A percentile compares a stretch with the other conserved stretches of the same genome.
Conservation (phyloP, 1,140 invertebrate genomes). For the Dufourea novaeangliae region DNA sequence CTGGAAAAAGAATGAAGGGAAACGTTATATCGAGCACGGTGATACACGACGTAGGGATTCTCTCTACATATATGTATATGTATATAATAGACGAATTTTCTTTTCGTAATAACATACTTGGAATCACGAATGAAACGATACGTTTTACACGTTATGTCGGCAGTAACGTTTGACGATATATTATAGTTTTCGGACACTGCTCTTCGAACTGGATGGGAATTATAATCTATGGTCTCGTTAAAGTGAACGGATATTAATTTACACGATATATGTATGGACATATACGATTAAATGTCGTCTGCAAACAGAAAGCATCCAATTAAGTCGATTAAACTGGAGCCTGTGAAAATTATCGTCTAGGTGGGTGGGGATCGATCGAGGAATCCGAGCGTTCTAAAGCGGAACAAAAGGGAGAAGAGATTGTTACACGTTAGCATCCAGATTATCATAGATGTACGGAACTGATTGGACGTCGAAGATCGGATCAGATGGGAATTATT, state of each 20-base stretch:
- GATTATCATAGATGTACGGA: no score
- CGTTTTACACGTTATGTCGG: no score
- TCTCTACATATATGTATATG: conserved; percentile 1
- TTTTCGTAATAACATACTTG: conserved; percentile 59
- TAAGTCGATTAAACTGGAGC: conserved; percentile 2
- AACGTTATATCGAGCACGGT: conserved; percentile 35
- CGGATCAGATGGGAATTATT: no score
- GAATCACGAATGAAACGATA: conserved; percentile 28
- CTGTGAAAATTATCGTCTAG: no score
- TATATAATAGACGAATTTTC: conserved; percentile 11
- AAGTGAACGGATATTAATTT: not conserved
- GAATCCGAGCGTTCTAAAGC: not conserved
- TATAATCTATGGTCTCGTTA: not conserved
- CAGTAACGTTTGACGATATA: not conserved
- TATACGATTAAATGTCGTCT: conserved; percentile 19
- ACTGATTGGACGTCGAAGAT: not conserved
- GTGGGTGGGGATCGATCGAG: no score
- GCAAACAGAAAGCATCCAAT: conserved; percentile 34
- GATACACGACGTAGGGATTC: not conserved
- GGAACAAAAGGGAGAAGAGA: no score
- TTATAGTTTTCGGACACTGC: conserved; percentile 6
- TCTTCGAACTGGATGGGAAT: conserved; percentile 5
- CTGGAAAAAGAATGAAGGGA: conserved; percentile 84
- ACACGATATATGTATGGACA: not conserved
- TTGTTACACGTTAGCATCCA: no score